Evolutionary conservation across 2,888 invertebrate species (phyloP).

Genomic region (Drosophila lutescens): DNA sequence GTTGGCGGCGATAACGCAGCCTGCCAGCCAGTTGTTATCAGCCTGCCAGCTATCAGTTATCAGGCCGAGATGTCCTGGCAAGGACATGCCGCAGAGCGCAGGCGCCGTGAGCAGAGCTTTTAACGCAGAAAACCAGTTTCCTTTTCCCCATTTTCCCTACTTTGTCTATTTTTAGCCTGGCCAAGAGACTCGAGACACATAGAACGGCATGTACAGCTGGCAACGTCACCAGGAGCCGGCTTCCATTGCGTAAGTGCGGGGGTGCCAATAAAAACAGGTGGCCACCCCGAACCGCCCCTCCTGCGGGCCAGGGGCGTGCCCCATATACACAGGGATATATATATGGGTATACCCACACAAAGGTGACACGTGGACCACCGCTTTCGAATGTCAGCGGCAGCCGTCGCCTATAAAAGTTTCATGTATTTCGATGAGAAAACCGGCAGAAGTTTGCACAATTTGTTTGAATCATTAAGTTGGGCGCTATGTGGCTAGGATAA

Average conservation of each 20-base stretch:
- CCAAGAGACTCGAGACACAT: conserved; percentile 7
- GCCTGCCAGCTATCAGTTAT: conserved; percentile 11
- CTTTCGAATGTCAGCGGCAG: conserved; percentile 11
- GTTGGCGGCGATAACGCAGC: conserved; percentile 37
- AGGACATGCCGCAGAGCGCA: conserved; percentile 59
- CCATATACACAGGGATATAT: conserved; percentile 10
- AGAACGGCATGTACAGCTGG: conserved; percentile 5
- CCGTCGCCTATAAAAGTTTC: conserved; percentile 14
- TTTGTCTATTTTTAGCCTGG: conserved; percentile 27
- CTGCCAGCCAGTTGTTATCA: conserved; percentile 40
- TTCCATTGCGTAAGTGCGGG: conserved; percentile 47
- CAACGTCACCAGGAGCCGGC: conserved; percentile 49
- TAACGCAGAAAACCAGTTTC: conserved; percentile 14
- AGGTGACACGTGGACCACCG: conserved; percentile 35
- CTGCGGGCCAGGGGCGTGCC: conserved; percentile 37
- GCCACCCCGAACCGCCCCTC: conserved; percentile 16
- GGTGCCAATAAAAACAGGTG: conserved; percentile 53
- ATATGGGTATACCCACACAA: background rate
- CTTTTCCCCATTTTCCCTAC: conserved; percentile 3
- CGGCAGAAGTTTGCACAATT: background rate
- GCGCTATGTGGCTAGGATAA: background rate
- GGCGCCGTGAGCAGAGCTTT: conserved; percentile 39
- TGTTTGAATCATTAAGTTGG: background rate
- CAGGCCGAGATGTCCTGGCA: conserved; percentile 54
- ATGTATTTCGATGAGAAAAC: conserved; percentile 6